Evolutionary conservation across 2,888 invertebrate species (phyloP).

Genomic region (Hypselothyrea guttata): DNA sequence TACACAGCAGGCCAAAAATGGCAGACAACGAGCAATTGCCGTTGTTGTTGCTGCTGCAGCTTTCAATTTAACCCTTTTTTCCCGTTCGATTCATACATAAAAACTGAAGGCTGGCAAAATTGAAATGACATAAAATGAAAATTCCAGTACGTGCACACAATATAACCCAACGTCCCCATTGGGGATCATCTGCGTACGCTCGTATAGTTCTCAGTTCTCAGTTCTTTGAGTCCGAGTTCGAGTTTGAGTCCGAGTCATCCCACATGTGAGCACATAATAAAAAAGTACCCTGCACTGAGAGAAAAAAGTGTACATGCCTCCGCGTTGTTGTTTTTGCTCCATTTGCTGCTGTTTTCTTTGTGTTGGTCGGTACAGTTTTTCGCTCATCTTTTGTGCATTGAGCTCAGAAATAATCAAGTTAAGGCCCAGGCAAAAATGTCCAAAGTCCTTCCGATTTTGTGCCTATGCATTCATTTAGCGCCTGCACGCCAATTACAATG

Average conservation of each 20-base stretch:
- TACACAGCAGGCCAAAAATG: slow-evolving; percentile 43
- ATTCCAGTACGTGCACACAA: slow-evolving; percentile 71
- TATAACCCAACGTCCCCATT: slow-evolving; percentile 53
- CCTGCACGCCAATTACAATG: slow-evolving; percentile 76
- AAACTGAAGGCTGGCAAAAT: slow-evolving; percentile 64
- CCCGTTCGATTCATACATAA: slow-evolving; percentile 64
- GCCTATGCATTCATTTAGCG: slow-evolving; percentile 65
- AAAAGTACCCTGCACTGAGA: slow-evolving; percentile 49
- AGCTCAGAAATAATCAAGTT: slow-evolving; percentile 59
- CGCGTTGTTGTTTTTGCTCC: slow-evolving; percentile 13
- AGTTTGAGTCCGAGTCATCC: not conserved
- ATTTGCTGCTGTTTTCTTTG: not conserved
- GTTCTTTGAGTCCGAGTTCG: not conserved
- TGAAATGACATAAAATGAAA: slow-evolving; percentile 77
- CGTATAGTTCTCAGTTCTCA: not conserved
- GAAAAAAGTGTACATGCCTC: slow-evolving; percentile 43
- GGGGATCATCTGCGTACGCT: slow-evolving; percentile 44
- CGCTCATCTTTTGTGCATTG: slow-evolving; percentile 32
- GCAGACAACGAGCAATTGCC: slow-evolving; percentile 45
- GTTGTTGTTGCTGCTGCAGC: slow-evolving; percentile 50
- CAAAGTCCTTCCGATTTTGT: not conserved
- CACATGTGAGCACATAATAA: slow-evolving; percentile 34
- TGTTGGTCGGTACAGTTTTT: no score
- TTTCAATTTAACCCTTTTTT: slow-evolving; percentile 72
- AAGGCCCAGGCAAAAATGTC: slow-evolving; percentile 26